Evolutionary conservation across 2,888 invertebrate genomes (phyloP), one percentile per base, ranked within the genome.

Genomic region (Pycnomerus fuliginosus): DNA sequence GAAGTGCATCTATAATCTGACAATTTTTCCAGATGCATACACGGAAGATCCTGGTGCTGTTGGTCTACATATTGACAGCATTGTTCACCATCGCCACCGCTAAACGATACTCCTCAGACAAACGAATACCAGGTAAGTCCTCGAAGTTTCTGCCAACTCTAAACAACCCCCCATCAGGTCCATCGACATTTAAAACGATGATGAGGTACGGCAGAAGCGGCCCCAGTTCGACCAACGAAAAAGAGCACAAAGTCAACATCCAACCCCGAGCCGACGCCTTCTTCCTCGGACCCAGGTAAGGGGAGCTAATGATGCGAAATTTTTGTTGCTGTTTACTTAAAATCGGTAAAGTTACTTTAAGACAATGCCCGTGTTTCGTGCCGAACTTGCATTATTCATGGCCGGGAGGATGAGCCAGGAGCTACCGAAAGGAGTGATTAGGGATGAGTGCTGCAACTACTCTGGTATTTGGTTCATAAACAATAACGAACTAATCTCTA

Each of bases 21-120:
- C n/a, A n/a, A n/a, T n/a, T n/a, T n/a, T 68, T 68, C 34, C 64
- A 69, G 69, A 69, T 69, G 69, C 60, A 64, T 58, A 55, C 64
- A 53, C 53, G 62, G 52, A 62, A 60, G 56, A 46, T 62, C 33
- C 30, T 63, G 42, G 57, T 67, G 44, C 50, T 65, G 49, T 57
- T 65, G 32, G 56, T 65, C 37, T 68, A 67, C 51, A 51, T 68
- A 50, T 50, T 65, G 39, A 58, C 61, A 37, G 58, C 60, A 28
- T 46, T 65, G 30, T 43, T 65, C 12, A 53, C 64, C 23, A 49
- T 62, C 16, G 56, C 60, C n/a, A 42, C 58, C 17, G 61, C 61
- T 16, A 60, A 60, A 48, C 56, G 58, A 39, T 65, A 64, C 32
- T 45, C 54, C 23, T 55, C 61, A 39, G 65, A 64, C 24, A 67